Base-by-base conservation (phyloP, 2,113 vertebrate genomes). In the Tenebrosternarchus preto region DNA sequence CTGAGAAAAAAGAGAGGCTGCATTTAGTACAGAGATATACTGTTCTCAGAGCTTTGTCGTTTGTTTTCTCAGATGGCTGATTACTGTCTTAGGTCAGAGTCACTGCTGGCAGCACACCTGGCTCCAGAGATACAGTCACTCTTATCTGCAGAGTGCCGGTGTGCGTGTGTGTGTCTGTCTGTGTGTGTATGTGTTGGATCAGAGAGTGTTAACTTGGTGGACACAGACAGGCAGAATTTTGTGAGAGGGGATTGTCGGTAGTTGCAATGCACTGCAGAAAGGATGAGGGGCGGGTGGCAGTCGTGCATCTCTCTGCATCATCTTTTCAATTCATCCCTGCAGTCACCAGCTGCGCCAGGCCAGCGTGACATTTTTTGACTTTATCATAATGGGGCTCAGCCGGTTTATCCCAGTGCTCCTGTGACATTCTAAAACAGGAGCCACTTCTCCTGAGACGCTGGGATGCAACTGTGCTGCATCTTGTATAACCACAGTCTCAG, bases 41-140 rank as follows among this genome's bases (percentile, higher is more conserved):
- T 1, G 43, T 50, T 9, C 60, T 61, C 33, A 36, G 17, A n/a
- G 39, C 20, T 63, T 63, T 9, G 56, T 86, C 64, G 76, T 77
- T 80, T 84, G 87, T 80, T 86, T 72, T 80, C 70, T 85, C 85
- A 22, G 69, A 84, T 80, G 84, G 81, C 80, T 83, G 80, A 87
- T 87, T 87, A 78, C 81, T 77, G 86, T 90, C 84, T 87, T 81
- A 67, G 84, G 90, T 89, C 85, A 87, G 20, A 83, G 82, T 78
- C 80, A 82, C 90, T 63, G 85, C 86, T 84, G 89, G 87, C 87
- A 87, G 84, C 85, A 86, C 87, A 91, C 87, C 89, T 91, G 89
- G 85, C 85, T 82, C 71, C 73, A 66, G 80, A 88, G 80, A 89
- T 83, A 87, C 84, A 63, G 36, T 82, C 76, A 83, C 82, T 83